Conservation (phyloP, 2,888 invertebrate genomes). For the Oeneis ivallda region DNA sequence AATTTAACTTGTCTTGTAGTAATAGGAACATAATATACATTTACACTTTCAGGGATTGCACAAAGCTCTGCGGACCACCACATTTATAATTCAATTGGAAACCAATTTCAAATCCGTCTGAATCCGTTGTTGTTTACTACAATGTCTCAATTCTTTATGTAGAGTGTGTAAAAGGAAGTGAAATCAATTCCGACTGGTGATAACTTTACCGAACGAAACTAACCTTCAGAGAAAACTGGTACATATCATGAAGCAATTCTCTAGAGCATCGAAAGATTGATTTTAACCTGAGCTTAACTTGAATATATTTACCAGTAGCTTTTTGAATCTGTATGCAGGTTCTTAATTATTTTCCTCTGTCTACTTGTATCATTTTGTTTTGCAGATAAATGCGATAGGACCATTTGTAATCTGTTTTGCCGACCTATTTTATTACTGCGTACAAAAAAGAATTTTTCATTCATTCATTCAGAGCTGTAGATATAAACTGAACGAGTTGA, state of each 20-base stretch:
- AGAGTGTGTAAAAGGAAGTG: constrained; percentile 15
- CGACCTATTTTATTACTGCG: no score
- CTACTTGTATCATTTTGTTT: no score
- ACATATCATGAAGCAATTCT: neutral
- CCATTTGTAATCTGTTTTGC: no score
- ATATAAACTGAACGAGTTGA: no score
- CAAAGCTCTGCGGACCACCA: neutral
- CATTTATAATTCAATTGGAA: constrained; percentile 7
- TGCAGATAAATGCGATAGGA: no score
- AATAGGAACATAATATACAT: neutral
- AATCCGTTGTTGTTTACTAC: constrained; percentile 1
- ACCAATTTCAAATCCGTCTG: constrained; percentile 4
- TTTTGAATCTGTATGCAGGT: no score
- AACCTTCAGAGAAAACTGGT: neutral
- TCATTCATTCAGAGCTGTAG: no score
- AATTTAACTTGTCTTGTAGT: neutral
- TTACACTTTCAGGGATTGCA: neutral
- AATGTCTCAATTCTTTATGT: constrained; percentile 4
- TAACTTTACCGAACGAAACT: constrained; percentile 13
- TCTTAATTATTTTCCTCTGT: no score
- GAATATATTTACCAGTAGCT: neutral
- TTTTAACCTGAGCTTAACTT: neutral
- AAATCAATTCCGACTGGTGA: constrained; percentile 8
- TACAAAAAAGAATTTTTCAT: no score
- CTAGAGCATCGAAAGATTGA: neutral